Conservation (phyloP, 2,888 invertebrate genomes). For the Drosophila mettleri region DNA sequence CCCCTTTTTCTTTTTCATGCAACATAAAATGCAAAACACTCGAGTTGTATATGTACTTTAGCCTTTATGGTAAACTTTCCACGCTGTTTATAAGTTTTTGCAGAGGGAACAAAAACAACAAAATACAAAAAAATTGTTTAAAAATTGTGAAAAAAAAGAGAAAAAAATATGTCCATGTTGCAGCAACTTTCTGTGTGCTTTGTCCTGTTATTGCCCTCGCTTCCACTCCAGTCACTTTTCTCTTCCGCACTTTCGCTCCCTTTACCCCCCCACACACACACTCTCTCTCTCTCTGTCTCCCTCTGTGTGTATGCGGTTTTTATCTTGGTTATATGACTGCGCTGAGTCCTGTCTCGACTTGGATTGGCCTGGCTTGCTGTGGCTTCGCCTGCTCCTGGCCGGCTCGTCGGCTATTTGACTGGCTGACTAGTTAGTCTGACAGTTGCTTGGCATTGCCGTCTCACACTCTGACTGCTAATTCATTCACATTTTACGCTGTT, state of each 20-base stretch:
- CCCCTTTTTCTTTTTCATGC: slow-evolving; percentile 48
- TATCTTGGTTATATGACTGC: slow-evolving; percentile 65
- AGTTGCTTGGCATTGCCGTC: slow-evolving; percentile 52
- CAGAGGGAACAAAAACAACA: slow-evolving; percentile 30
- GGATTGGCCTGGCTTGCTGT: slow-evolving; percentile 15
- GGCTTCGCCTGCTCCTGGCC: slow-evolving; percentile 10
- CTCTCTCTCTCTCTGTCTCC: neutral
- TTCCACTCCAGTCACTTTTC: neutral
- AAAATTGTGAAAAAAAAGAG: slow-evolving; percentile 23
- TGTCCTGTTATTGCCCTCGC: slow-evolving; percentile 54
- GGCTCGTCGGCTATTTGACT: slow-evolving; percentile 5
- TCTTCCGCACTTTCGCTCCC: neutral
- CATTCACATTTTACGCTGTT: slow-evolving; percentile 63
- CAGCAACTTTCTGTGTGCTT: slow-evolving; percentile 62
- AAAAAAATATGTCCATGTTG: slow-evolving; percentile 48
- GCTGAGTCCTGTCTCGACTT: slow-evolving; percentile 29
- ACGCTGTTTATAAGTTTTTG: slow-evolving; percentile 73
- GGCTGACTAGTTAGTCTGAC: slow-evolving; percentile 42
- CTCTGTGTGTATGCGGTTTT: slow-evolving; percentile 69
- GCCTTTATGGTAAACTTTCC: slow-evolving; percentile 74
- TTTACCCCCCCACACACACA: neutral
- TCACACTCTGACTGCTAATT: slow-evolving; percentile 64
- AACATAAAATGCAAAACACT: slow-evolving; percentile 76
- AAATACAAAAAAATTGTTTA: slow-evolving; percentile 30
- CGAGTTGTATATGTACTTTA: slow-evolving; percentile 66